phyloP scores from a whole-genome alignment of 2,113 vertebrate species.

The Vulpes ferrilata region DNA sequence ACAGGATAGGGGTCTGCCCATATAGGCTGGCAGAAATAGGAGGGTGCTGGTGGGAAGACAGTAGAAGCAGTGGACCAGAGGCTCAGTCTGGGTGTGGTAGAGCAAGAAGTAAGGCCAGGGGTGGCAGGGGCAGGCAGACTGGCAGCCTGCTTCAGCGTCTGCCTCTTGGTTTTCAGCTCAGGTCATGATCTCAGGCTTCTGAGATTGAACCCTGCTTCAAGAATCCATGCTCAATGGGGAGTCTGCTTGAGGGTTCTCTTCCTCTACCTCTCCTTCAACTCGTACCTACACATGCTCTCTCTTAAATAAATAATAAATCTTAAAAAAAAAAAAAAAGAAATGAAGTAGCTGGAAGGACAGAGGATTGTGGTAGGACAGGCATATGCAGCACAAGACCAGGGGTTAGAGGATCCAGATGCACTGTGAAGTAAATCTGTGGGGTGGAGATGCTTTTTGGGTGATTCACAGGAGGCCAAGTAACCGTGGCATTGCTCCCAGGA shows the following conservation, averaged over 20 bases:
- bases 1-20: not conserved
- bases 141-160: not conserved
- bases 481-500: not conserved
- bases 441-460: not conserved
- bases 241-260: not conserved
- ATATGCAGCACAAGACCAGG: not conserved
- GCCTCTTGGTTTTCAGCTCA: not conserved
- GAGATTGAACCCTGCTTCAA: not conserved
- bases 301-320: not conserved
- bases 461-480: not conserved
- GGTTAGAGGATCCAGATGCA: too few species aligned
- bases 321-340: not conserved
- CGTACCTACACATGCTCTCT: rapidly evolving
- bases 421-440: not conserved
- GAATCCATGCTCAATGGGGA: not conserved
- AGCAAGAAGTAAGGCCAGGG: not conserved
- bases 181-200: not conserved
- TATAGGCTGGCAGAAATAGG: not conserved
- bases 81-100: not conserved
- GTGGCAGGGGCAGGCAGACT: not conserved
- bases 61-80: too few species aligned
- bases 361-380: not conserved
- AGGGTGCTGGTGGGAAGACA: not conserved
- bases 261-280: not conserved
- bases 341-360: too few species aligned